Conservation (phyloP, 1,140 invertebrate species). For the Portunus trituberculatus region DNA sequence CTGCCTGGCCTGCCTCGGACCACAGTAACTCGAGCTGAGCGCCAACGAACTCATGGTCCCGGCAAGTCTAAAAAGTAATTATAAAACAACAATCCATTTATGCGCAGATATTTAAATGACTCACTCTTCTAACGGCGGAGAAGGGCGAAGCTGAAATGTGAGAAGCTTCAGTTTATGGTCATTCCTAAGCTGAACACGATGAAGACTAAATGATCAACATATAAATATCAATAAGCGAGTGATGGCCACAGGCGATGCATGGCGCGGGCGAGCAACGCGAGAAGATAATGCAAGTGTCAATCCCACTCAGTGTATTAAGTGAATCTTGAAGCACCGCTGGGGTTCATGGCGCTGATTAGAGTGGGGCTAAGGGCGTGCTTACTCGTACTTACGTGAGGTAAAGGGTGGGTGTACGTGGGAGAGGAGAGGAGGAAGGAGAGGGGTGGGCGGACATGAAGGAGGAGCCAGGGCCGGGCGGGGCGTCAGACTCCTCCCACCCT, state of each 20-base stretch:
- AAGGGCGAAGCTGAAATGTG: neutral
- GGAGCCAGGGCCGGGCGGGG: neutral
- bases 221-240: neutral
- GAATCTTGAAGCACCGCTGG: neutral
- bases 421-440: neutral
- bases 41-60: neutral
- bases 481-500: slow-evolving; percentile 10
- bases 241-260: neutral
- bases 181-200: neutral
- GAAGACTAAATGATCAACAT: neutral
- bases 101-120: neutral
- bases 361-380: neutral
- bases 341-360: neutral
- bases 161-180: neutral
- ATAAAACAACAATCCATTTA: neutral
- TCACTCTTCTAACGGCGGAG: neutral
- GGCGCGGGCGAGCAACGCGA: neutral
- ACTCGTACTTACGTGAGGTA: neutral
- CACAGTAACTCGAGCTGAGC: neutral
- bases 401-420: neutral
- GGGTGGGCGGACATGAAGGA: neutral
- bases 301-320: neutral
- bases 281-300: slow-evolving; percentile 10
- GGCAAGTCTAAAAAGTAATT: neutral
- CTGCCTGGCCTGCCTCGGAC: neutral